Base-by-base conservation (phyloP, 2,113 vertebrate genomes). In the Clarias magur region DNA sequence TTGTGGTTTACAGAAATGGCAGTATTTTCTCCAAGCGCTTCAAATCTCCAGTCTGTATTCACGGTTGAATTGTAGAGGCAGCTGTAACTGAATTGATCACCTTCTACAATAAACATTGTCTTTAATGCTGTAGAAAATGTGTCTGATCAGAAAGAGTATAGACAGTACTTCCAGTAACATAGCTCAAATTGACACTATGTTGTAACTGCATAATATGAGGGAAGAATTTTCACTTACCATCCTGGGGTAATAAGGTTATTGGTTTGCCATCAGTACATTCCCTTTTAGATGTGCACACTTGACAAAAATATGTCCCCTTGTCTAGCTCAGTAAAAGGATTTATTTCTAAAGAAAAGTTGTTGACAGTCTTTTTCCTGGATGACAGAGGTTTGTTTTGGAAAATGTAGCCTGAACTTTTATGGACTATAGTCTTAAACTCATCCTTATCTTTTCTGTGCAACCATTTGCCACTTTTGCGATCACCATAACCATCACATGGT, bases 281-380 rank as follows among this genome's bases (percentile, higher is more conserved):
- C 3, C 6, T 0, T 13, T 67, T 1, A 68, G 25, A 1, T 57
- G 4, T 10, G 80, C 90, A 91, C 1, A 34, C 13, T 86, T 90
- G n/a, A 90, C 93, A 94, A 59, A 84, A 80, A 89, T 94, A 94
- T 16, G 60, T n/a, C n/a, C 94, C 93, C 80, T 91, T 54, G 83
- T 92, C 60, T 0, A 83, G 21, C n/a, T 91, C 85, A 57, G 25
- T 86, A 8, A 94, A 88, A 75, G 0, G 0, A 6, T 16, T 16
- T 56, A 94, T 93, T 30, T 91, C 4, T 85, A 94, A 87, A 38
- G 89, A 87, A 62, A 15, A 8, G 67, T 90, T 57, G 0, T 0
- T 3, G 0, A 0, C 0, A 16, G 84, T 9, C 1, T 0, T 86
- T 13, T 25, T 30, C 73, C 67, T 84, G 21, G 0, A 0, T 11